Conservation (phyloP, 2,113 vertebrate genomes). For the Alces alces region DNA sequence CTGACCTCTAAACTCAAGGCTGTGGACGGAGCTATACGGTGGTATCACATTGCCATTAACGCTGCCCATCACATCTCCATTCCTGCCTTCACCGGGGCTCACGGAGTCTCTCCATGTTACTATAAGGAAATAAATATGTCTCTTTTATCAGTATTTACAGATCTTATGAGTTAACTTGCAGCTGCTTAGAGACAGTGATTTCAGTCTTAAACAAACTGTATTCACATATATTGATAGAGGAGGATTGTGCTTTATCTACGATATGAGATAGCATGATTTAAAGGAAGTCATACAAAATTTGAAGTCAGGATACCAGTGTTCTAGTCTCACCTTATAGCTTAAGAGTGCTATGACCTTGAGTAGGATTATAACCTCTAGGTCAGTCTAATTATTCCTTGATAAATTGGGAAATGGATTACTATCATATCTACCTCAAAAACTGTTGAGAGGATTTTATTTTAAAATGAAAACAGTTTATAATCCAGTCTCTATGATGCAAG, state of each 20-base stretch:
- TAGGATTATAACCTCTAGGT: background rate
- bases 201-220: background rate
- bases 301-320: background rate
- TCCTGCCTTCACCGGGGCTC: background rate
- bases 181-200: background rate
- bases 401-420: background rate
- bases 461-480: slow-evolving; percentile 22
- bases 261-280: background rate
- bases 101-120: background rate
- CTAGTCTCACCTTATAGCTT: background rate
- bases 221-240: background rate
- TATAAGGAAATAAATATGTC: background rate
- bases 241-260: background rate
- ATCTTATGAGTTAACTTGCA: background rate
- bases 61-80: background rate
- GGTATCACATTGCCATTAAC: background rate
- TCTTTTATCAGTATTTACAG: background rate
- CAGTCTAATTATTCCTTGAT: background rate
- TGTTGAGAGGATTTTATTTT: background rate
- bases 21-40: background rate
- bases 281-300: background rate
- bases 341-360: background rate
- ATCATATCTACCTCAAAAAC: background rate
- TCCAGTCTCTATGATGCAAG: background rate
- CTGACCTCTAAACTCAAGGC: background rate